Evolutionary conservation across 2,888 invertebrate species (phyloP).

Genomic region (Drosophila picticornis): DNA sequence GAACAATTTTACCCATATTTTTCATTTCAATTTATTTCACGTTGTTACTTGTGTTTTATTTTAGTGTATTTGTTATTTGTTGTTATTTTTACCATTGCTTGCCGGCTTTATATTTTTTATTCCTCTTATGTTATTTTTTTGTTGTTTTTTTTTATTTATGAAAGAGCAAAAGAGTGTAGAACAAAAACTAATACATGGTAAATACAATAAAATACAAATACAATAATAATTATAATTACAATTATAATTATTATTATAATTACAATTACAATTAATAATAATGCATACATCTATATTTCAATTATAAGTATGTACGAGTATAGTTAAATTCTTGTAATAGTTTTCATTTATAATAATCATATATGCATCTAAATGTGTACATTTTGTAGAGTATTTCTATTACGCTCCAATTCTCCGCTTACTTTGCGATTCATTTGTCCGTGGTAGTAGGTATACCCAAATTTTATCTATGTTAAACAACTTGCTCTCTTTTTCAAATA

Average conservation of each 20-base stretch:
- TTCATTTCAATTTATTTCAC: slow-evolving; percentile 61
- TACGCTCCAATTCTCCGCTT: not conserved
- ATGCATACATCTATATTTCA: slow-evolving; percentile 67
- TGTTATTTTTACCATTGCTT: slow-evolving; percentile 68
- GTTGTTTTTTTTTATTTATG: slow-evolving; percentile 73
- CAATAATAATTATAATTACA: slow-evolving; percentile 75
- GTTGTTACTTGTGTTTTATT: slow-evolving; percentile 34
- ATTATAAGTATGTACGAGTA: slow-evolving; percentile 64
- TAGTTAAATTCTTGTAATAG: slow-evolving; percentile 63
- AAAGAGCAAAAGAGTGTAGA: slow-evolving; percentile 83
- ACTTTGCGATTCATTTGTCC: slow-evolving; percentile 7
- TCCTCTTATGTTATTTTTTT: slow-evolving; percentile 55
- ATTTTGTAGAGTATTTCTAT: slow-evolving; percentile 27
- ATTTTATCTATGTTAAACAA: slow-evolving; percentile 25
- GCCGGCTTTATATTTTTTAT: slow-evolving; percentile 57
- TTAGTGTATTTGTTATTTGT: slow-evolving; percentile 40
- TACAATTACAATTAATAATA: slow-evolving; percentile 63
- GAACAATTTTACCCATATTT: slow-evolving; percentile 27
- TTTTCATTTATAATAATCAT: slow-evolving; percentile 39
- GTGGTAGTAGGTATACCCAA: slow-evolving; percentile 18
- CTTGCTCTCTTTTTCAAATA: not conserved
- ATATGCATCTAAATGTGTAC: slow-evolving; percentile 39
- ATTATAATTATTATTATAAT: slow-evolving; percentile 64
- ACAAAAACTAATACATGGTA: slow-evolving; percentile 82
- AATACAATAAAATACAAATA: slow-evolving; percentile 83